Evolutionary conservation across 2,888 invertebrate species (phyloP).

Genomic region (Timandra comae): DNA sequence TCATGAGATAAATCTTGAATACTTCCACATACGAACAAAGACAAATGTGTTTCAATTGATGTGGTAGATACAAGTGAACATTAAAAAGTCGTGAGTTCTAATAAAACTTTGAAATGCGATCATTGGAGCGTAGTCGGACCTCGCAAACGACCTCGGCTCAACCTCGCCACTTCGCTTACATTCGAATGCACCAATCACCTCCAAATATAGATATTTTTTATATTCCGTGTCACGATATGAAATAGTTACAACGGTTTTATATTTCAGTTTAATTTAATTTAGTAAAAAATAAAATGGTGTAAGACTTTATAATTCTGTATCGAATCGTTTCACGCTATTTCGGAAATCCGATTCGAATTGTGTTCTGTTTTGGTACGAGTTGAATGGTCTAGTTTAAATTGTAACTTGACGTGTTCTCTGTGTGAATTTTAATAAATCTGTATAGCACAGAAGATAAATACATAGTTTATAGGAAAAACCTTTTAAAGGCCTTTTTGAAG

Average conservation of each 20-base stretch:
- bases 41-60: slow-evolving; percentile 6
- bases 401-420: too few relatives aligned
- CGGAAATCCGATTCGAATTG: too few relatives aligned
- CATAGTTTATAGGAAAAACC: too few relatives aligned
- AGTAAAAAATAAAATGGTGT: slow-evolving; percentile 36
- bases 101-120: slow-evolving; percentile 20
- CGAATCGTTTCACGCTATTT: slow-evolving; percentile 27
- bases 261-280: slow-evolving; percentile 31
- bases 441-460: too few relatives aligned
- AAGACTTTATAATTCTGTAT: slow-evolving; percentile 32
- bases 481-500: too few relatives aligned
- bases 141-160: slow-evolving; percentile 56
- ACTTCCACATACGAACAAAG: too few relatives aligned
- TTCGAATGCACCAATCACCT: slow-evolving; percentile 55
- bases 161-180: slow-evolving; percentile 59
- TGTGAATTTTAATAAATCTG: too few relatives aligned
- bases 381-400: too few relatives aligned
- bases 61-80: slow-evolving; percentile 5
- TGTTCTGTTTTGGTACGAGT: too few relatives aligned
- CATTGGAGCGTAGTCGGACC: slow-evolving; percentile 40
- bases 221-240: slow-evolving; percentile 44
- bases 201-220: slow-evolving; percentile 62
- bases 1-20: too few relatives aligned
- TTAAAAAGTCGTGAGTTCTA: slow-evolving; percentile 27
- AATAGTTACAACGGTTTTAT: slow-evolving; percentile 18